Percentiles rank a stretch among this genome's conserved stretches.
These are phyloP conservation scores for Plecturocebus donacophilus DNA, from an alignment of 2,113 vertebrate genomes.

Conservation along the genomic window DNA sequence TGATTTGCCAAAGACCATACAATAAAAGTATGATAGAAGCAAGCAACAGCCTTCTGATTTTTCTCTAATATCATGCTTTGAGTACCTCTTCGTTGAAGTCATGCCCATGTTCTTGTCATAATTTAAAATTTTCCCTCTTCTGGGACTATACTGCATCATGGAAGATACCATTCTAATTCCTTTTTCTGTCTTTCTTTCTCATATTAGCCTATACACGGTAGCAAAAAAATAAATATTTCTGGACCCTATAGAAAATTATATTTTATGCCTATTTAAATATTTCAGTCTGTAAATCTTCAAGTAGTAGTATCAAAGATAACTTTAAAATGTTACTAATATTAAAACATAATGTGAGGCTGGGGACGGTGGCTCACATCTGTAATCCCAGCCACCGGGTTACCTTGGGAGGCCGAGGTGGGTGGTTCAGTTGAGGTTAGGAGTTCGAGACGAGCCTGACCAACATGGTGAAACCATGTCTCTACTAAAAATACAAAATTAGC, in stretches of 20 bases:
- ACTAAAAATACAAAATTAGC: too few species aligned
- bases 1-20: background rate
- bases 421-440: too few species aligned
- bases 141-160: too few species aligned
- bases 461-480: too few species aligned
- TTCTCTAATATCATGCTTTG: background rate
- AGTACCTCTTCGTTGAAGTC: background rate
- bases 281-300: background rate
- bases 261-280: background rate
- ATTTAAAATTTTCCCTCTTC: background rate
- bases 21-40: background rate
- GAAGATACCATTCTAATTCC: background rate
- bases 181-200: background rate
- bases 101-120: background rate
- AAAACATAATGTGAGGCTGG: background rate
- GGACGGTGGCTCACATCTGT: too few species aligned
- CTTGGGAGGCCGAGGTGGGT: too few species aligned
- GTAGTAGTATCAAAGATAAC: background rate
- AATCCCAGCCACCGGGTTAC: too few species aligned
- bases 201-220: background rate
- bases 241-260: background rate
- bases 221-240: background rate
- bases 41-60: background rate
- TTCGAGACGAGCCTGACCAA: too few species aligned
- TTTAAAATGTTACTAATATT: background rate